Conservation (phyloP, 53 echinoderm and acorn worm species). For the Holothuria scabra region DNA sequence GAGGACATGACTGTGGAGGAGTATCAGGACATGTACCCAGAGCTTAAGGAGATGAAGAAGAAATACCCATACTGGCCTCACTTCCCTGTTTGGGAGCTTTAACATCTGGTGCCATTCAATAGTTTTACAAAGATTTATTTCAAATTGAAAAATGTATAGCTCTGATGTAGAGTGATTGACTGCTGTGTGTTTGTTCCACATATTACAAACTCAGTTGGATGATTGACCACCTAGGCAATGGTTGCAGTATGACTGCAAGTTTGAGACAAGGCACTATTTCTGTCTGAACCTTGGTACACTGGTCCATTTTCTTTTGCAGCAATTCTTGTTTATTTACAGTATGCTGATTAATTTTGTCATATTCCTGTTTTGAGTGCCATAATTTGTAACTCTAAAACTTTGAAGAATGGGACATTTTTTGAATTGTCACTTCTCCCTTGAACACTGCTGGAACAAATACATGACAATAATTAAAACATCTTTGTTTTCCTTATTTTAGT, state of each 20-base stretch:
- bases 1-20: conserved; percentile 97
- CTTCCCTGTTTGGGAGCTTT: conserved; percentile 72
- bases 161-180: not conserved
- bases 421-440: no score
- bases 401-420: no score
- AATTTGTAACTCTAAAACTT: no score
- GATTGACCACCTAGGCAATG: not conserved
- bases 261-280: not conserved
- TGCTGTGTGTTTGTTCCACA: no score
- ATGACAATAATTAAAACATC: no score
- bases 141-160: conserved; percentile 29
- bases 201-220: not conserved
- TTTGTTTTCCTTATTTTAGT: no score
- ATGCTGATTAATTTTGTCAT: no score
- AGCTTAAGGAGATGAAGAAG: conserved; percentile 62
- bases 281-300: no score
- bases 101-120: not conserved
- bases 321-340: no score
- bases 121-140: conserved; percentile 29
- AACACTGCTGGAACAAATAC: no score
- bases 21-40: conserved; percentile 71
- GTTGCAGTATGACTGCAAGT: not conserved
- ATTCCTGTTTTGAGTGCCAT: no score
- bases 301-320: no score
- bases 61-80: conserved; percentile 95